These are phyloP conservation scores for Brachyptera putata DNA, from an alignment of 2,888 invertebrate species.

Conservation along the genomic window DNA sequence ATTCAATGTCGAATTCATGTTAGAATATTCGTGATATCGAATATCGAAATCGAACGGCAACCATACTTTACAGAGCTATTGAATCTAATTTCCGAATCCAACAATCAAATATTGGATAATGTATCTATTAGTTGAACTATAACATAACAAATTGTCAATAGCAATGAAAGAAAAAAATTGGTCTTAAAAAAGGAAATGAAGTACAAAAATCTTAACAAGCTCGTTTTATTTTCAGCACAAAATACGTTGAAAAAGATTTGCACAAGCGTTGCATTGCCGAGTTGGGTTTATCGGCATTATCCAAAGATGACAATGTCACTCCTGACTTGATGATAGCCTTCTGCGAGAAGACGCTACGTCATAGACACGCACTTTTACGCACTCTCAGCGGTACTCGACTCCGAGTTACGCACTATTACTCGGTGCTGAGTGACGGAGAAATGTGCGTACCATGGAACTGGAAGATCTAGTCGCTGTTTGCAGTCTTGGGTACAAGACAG, in stretches of 20 bases:
- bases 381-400: slow-evolving; percentile 64
- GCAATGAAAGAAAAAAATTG: no score
- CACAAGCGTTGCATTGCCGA: slow-evolving; percentile 61
- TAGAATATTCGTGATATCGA: no score
- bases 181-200: no score
- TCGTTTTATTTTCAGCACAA: slow-evolving; percentile 56
- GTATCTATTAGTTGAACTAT: no score
- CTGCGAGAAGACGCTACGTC: slow-evolving; percentile 63
- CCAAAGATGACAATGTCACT: slow-evolving; percentile 87
- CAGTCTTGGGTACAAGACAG: no score
- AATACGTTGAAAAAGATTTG: slow-evolving; percentile 72
- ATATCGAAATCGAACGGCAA: no score
- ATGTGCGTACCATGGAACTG: slow-evolving; percentile 94
- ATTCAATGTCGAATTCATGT: no score
- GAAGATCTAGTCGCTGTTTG: slow-evolving; percentile 51
- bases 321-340: slow-evolving; percentile 86
- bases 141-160: no score
- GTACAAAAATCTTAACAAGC: no score
- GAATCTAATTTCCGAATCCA: no score
- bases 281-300: slow-evolving; percentile 66
- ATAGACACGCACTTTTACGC: slow-evolving; percentile 47
- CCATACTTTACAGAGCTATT: no score
- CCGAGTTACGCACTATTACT: slow-evolving; percentile 85
- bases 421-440: slow-evolving; percentile 84
- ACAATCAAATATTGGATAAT: no score